phyloP scores from a whole-genome alignment of 2,113 vertebrate genomes.

The Ellobius talpinus region DNA sequence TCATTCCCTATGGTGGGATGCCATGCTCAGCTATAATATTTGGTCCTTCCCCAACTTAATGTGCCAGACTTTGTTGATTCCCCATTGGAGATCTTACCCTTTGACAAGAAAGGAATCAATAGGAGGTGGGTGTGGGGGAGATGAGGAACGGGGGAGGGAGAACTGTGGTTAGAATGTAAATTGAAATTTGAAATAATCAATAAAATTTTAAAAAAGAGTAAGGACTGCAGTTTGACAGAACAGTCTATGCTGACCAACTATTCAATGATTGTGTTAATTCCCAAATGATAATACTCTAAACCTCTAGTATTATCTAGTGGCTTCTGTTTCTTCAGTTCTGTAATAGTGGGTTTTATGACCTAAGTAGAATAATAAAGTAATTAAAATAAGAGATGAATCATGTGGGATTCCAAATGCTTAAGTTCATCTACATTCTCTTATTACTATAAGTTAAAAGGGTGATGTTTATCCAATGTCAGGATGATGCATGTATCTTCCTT shows the following conservation, averaged over 20 bases:
- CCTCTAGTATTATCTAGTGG: background rate
- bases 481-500: background rate
- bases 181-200: no score
- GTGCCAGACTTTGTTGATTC: no score
- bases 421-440: background rate
- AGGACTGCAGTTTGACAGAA: background rate
- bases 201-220: no score
- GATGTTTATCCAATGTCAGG: background rate
- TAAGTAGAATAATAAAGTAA: background rate
- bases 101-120: no score
- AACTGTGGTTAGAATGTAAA: no score
- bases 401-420: background rate
- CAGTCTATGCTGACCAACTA: background rate
- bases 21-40: no score
- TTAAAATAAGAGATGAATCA: background rate
- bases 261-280: background rate
- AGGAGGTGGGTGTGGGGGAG: no score
- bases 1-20: no score
- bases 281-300: no score
- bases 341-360: background rate
- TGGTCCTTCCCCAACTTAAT: no score
- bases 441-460: background rate
- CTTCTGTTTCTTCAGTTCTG: background rate
- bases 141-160: no score
- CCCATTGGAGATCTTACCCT: no score